Conservation (phyloP, 1,140 invertebrate species). For the Saxidomus purpurata region DNA sequence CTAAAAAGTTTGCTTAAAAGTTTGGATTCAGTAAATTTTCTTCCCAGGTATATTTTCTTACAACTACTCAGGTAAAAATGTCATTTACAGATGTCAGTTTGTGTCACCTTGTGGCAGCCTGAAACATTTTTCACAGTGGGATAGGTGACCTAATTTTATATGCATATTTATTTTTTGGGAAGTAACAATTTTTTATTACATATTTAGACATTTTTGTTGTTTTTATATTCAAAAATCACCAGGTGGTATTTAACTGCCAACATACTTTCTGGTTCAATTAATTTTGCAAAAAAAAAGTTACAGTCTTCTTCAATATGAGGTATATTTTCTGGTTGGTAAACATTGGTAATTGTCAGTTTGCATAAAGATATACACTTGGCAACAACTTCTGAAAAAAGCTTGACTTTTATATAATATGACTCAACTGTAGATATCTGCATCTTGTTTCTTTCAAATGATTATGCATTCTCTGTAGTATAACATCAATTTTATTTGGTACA, state of each 20-base stretch:
- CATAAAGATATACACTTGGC: constrained; percentile 13
- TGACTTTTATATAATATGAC: not conserved
- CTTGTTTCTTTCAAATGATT: not conserved
- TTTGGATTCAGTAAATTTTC: not conserved
- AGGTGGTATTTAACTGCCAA: not conserved
- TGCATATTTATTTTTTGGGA: not conserved
- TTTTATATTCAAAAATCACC: not conserved
- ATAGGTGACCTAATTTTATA: not conserved
- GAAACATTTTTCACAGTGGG: not conserved
- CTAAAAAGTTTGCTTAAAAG: not conserved
- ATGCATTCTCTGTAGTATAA: constrained; percentile 1
- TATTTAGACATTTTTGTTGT: not conserved
- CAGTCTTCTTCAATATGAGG: not conserved
- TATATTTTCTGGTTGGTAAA: not conserved
- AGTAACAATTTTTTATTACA: not conserved
- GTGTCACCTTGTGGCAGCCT: not conserved
- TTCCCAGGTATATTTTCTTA: constrained; percentile 21
- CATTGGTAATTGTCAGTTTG: not conserved
- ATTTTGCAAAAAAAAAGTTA: not conserved
- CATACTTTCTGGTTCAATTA: not conserved
- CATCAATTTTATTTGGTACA: not conserved
- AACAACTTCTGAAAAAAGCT: not conserved
- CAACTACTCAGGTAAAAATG: not conserved
- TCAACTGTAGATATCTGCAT: not conserved
- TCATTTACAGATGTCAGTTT: not conserved